phyloP scores from a whole-genome alignment of 2,888 invertebrate genomes.

The Amphimallon solstitiale region DNA sequence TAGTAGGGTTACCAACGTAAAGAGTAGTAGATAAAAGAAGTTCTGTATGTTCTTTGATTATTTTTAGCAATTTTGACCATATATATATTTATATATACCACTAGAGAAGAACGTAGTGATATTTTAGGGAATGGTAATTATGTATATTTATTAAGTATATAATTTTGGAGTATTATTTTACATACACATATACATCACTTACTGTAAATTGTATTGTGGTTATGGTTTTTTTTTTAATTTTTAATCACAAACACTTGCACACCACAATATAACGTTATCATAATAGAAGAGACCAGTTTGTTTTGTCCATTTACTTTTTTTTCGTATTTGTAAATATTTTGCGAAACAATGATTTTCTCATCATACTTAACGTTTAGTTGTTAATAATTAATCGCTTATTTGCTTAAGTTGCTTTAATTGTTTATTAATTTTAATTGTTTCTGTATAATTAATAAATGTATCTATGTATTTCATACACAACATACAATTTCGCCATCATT shows the following conservation, averaged over 20 bases:
- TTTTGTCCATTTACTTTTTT: slow-evolving; percentile 17
- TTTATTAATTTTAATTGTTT: slow-evolving; percentile 46
- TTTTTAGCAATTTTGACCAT: slow-evolving; percentile 24
- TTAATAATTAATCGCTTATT: slow-evolving; percentile 49
- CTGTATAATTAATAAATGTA: slow-evolving; percentile 15
- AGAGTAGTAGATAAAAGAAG: slow-evolving; percentile 15
- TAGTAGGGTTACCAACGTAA: slow-evolving; percentile 22
- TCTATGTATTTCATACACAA: slow-evolving; percentile 3
- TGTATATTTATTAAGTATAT: slow-evolving; percentile 23
- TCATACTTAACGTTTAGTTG: neutral
- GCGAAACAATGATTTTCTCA: slow-evolving; percentile 42
- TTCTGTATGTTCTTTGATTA: slow-evolving; percentile 9
- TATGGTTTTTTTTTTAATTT: neutral
- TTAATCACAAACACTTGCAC: neutral
- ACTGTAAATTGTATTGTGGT: neutral
- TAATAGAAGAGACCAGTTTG: slow-evolving; percentile 46
- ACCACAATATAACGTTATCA: slow-evolving; percentile 34
- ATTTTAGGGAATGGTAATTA: slow-evolving; percentile 45
- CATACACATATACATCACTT: neutral
- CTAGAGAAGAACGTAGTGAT: slow-evolving; percentile 39
- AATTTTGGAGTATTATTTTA: neutral
- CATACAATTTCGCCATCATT: neutral
- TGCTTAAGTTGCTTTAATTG: slow-evolving; percentile 59
- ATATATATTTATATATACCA: slow-evolving; percentile 11
- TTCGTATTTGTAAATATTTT: slow-evolving; percentile 40